Evolutionary conservation across 2,113 vertebrate species (phyloP).

Genomic region (Rhinolophus sinicus): DNA sequence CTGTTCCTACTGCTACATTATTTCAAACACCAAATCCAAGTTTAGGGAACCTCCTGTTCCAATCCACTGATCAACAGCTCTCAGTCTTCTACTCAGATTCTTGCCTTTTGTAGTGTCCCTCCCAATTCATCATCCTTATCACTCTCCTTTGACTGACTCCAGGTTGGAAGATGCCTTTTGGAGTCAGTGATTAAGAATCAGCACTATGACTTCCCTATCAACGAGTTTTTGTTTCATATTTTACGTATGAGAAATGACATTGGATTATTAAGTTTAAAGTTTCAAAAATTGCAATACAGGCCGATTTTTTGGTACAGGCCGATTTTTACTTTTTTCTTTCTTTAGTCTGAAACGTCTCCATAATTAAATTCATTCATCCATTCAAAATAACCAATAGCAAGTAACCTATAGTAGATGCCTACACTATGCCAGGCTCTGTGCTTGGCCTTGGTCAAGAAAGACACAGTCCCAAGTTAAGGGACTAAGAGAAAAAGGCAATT

Average conservation of each 20-base stretch:
- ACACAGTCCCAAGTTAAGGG: neutral
- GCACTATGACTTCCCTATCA: neutral
- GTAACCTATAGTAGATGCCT: neutral
- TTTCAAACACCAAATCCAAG: neutral
- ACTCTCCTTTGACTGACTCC: neutral
- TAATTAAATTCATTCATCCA: neutral
- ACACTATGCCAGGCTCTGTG: neutral
- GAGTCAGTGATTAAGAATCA: neutral
- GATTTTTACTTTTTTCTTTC: neutral
- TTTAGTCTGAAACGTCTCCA: neutral
- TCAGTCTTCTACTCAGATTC: neutral
- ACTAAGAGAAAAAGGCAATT: neutral
- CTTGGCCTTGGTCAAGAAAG: neutral
- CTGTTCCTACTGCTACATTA: neutral
- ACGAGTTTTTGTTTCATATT: neutral
- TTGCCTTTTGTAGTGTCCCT: neutral
- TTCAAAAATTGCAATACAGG: neutral
- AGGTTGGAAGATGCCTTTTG: slow-evolving; percentile 1
- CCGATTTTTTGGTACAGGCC: neutral
- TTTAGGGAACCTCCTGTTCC: neutral
- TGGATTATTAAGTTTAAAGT: neutral
- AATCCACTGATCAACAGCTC: too few relatives aligned
- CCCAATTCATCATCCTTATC: neutral
- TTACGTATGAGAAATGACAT: neutral
- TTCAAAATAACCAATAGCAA: neutral